Base-by-base conservation (phyloP, 2,888 invertebrate species). In the Hypercompe scribonia region DNA sequence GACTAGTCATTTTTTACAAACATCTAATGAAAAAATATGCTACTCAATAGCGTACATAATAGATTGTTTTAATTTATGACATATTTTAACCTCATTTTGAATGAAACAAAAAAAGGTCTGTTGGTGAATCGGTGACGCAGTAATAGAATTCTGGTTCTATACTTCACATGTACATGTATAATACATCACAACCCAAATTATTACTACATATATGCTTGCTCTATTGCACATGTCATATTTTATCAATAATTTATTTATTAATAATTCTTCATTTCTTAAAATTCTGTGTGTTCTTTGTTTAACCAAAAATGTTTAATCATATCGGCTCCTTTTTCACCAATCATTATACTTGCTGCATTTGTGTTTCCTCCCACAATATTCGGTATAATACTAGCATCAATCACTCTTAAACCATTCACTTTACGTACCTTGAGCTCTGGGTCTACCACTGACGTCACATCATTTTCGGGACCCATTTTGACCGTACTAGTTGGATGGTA, bases 401-500 rank as follows among this genome's bases (percentile, higher is more conserved):
- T 94, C 0, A 97, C 97, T 72, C 97, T 91, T 3, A 97, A 82
- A 0, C 95, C 91, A 76, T 94, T 81, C 0, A 96, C 88, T 0
- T 96, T 96, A 33, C 94, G 93, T 0, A 97, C 96, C 46, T 91
- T 95, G 0, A 97, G 87, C 72, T 94, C 92, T n/a, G 95, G 88
- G 82, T 97, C 96, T 0, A 97, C 96, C 0, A 97, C 97, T 0
- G 97, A 90, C 18, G 83, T 86, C 0, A 89, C 81, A 81, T 96
- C 96, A 15, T 74, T 83, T 3, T 84, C 83, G 0, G 96, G 95
- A 7, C 97, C 97, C 97, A 97, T 97, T 89, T 95, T 97, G 0
- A 94, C 94, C 1, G 97, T 96, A 68, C 97, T 96, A 3, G 96
- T 96, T 0, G 97, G 98, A 91, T 98, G 98, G 84, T 97, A 98